A percentile compares a stretch with the other conserved stretches of the same genome.
Conservation (phyloP, 2,888 invertebrate genomes). For the Xylota sylvarum region DNA sequence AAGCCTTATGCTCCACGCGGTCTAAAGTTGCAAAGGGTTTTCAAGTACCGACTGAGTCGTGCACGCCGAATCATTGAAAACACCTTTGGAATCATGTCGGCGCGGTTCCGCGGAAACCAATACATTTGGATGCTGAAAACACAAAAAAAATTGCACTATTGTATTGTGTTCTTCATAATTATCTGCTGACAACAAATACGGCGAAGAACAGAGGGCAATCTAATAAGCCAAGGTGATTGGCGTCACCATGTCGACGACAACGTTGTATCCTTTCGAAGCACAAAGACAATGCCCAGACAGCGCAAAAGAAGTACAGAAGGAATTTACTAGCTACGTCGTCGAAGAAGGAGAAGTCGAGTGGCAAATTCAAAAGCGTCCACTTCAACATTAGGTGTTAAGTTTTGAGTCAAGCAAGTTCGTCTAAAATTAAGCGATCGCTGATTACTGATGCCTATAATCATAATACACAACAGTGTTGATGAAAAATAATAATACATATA, state of each 20-base stretch:
- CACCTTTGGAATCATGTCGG: not conserved
- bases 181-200: too few species aligned
- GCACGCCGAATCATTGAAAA: too few species aligned
- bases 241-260: too few species aligned
- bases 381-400: not conserved
- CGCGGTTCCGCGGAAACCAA: too few species aligned
- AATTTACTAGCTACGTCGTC: too few species aligned
- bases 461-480: not conserved
- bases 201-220: too few species aligned
- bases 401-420: not conserved
- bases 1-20: conserved; percentile 6
- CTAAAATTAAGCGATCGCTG: not conserved
- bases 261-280: not conserved
- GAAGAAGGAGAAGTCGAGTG: too few species aligned
- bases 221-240: too few species aligned
- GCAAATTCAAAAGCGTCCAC: not conserved
- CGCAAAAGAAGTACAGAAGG: too few species aligned
- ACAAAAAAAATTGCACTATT: not conserved
- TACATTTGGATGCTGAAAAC: not conserved
- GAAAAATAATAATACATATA: not conserved
- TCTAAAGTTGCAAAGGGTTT: conserved; percentile 1
- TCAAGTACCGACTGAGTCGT: not conserved
- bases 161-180: not conserved
- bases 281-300: not conserved
- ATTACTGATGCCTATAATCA: not conserved